phyloP scores from a whole-genome alignment of 2,797 vertebrate genomes.

The Crocidura indochinensis region DNA sequence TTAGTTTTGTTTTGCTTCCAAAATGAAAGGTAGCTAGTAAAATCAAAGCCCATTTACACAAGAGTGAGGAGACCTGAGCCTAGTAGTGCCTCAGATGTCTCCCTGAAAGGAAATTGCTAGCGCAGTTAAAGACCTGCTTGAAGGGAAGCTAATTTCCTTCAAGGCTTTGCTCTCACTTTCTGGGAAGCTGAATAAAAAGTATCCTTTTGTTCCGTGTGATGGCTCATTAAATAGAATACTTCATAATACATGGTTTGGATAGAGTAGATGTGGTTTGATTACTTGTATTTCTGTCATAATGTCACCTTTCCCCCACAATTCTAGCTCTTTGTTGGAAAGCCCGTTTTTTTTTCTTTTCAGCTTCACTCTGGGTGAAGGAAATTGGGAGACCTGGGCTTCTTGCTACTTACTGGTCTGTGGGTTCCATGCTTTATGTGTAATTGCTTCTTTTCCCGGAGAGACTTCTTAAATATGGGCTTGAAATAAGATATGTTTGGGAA shows the following conservation, averaged over 20 bases:
- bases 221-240: neutral
- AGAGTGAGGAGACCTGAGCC: neutral
- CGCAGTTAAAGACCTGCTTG: neutral
- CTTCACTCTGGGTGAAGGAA: neutral
- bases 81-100: neutral
- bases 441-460: neutral
- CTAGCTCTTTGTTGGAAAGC: neutral
- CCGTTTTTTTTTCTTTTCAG: neutral
- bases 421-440: neutral
- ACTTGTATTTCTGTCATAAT: neutral
- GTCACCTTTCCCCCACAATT: neutral
- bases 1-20: constrained; percentile 35
- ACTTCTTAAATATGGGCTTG: no score
- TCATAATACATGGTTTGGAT: neutral
- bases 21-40: constrained; percentile 22
- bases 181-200: neutral
- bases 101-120: neutral
- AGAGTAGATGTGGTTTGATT: neutral
- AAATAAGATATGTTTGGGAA: no score
- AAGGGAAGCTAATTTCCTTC: neutral
- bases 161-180: neutral
- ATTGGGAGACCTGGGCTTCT: neutral
- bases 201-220: neutral
- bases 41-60: neutral
- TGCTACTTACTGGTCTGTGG: neutral